A percentile compares a stretch with the other conserved stretches of the same genome.
phyloP scores from a whole-genome alignment of 2,797 vertebrate genomes.

The Bovichtus diacanthus region DNA sequence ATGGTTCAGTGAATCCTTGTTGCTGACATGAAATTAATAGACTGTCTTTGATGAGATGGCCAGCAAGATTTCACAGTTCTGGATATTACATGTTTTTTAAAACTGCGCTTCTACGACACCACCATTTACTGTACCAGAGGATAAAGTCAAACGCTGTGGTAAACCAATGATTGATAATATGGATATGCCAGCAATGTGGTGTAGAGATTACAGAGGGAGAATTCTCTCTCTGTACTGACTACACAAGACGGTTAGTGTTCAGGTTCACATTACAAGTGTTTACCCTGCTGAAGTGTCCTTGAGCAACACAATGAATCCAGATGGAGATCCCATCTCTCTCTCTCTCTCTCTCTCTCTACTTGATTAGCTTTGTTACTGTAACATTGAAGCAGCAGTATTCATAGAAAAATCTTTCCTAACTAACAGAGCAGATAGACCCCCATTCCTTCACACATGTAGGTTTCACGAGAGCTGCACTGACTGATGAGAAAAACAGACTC shows the following conservation, averaged over 20 bases:
- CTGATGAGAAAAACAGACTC: conserved; percentile 80
- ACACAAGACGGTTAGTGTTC: not conserved
- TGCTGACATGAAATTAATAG: not conserved
- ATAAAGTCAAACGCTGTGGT: conserved; percentile 11
- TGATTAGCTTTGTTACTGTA: conserved; percentile 6
- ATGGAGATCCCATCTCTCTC: not conserved
- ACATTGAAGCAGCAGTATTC: conserved; percentile 8
- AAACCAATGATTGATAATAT: conserved; percentile 19
- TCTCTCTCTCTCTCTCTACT: not conserved
- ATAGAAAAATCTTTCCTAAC: conserved; percentile 20
- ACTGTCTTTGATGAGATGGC: not conserved
- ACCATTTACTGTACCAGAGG: not conserved
- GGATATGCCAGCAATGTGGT: conserved; percentile 9
- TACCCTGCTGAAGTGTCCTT: not conserved
- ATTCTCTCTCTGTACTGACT: not conserved
- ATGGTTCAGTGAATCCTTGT: not conserved
- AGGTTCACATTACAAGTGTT: conserved; percentile 5
- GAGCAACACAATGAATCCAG: conserved; percentile 9
- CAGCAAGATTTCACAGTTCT: conserved; percentile 1
- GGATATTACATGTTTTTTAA: not conserved
- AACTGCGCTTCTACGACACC: not conserved
- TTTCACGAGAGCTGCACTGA: conserved; percentile 43
- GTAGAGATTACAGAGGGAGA: not conserved
- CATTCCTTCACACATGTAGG: conserved; percentile 49
- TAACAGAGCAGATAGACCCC: conserved; percentile 39